Evolutionary conservation across 2,113 vertebrate species (phyloP), one percentile per base, ranked within the genome.

Genomic region (Silurus meridionalis): DNA sequence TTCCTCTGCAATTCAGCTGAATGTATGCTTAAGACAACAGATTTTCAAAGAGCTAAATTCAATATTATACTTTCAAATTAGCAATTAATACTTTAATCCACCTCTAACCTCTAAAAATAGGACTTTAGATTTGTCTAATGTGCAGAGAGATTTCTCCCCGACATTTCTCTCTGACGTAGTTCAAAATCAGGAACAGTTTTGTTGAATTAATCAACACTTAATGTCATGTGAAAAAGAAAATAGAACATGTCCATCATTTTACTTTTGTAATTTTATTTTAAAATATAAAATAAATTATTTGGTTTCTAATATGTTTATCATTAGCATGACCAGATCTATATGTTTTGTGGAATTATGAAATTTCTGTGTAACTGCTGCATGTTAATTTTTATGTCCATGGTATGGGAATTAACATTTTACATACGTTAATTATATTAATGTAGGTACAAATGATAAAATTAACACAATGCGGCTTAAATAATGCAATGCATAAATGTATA

Each of bases 91-190:
- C 84, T 91, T 91, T 94, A 94, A 94, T 94, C 92, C 64, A n/a
- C 37, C 85, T 92, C 92, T 92, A 91, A 89, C 90, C 89, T 91
- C 90, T 83, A 92, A 94, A 94, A 92, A 94, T 92, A 93, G 90
- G 86, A 91, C 87, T 88, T 92, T 90, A 90, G 92, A 93, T 91
- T 88, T 90, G 91, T 94, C 92, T 93, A 94, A 94, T 87, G 89
- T 88, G 92, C 90, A 87, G 89, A 91, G 89, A 92, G 86, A 85
- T 89, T 85, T 90, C 85, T 85, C 75, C 37, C 89, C 92, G 92
- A 94, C 93, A 93, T 93, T 94, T 92, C 90, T 89, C 88, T 90
- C 89, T 87, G 83, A 86, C 84, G 53, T 89, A 92, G 87, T 87
- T 91, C 92, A 90, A 91, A 92, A 90, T 92, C 92, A 86, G 91